Percentiles rank a stretch among this genome's conserved stretches.
These are phyloP conservation scores for Deilephila porcellus DNA, from an alignment of 2,888 invertebrate species.

Conservation along the genomic window DNA sequence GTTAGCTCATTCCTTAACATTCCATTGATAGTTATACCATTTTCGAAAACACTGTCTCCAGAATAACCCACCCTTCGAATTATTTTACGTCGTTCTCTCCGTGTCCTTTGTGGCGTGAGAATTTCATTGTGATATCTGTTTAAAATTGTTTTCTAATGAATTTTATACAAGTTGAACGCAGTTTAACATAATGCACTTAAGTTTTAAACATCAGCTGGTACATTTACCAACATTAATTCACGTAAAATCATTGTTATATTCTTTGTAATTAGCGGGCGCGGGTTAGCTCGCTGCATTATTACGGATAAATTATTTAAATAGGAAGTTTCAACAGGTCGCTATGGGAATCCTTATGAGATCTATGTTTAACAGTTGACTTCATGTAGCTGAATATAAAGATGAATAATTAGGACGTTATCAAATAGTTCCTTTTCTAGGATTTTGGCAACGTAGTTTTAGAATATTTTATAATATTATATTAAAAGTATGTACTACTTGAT, in stretches of 20 bases:
- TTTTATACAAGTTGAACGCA: conserved; percentile 12
- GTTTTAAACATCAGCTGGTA: neutral
- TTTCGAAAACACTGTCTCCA: neutral
- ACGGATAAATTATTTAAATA: too few species aligned
- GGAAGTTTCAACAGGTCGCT: too few species aligned
- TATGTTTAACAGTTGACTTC: too few species aligned
- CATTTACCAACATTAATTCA: conserved; percentile 19
- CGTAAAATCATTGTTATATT: conserved; percentile 10
- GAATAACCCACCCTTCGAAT: neutral
- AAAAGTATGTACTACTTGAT: too few species aligned
- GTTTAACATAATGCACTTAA: conserved; percentile 23
- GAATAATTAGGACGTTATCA: too few species aligned
- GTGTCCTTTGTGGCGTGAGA: neutral
- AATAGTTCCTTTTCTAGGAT: too few species aligned
- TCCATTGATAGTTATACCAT: neutral
- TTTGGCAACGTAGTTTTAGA: too few species aligned
- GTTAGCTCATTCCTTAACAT: too few species aligned
- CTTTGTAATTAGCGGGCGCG: neutral
- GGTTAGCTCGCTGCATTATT: neutral
- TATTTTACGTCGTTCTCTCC: neutral
- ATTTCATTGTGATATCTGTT: neutral
- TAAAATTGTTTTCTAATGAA: conserved; percentile 22
- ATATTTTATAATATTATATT: too few species aligned
- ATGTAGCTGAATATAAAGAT: too few species aligned
- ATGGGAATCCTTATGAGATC: too few species aligned